These are phyloP conservation scores for Hirtodrosophila trivittata DNA, from an alignment of 2,888 invertebrate genomes.

Conservation along the genomic window DNA sequence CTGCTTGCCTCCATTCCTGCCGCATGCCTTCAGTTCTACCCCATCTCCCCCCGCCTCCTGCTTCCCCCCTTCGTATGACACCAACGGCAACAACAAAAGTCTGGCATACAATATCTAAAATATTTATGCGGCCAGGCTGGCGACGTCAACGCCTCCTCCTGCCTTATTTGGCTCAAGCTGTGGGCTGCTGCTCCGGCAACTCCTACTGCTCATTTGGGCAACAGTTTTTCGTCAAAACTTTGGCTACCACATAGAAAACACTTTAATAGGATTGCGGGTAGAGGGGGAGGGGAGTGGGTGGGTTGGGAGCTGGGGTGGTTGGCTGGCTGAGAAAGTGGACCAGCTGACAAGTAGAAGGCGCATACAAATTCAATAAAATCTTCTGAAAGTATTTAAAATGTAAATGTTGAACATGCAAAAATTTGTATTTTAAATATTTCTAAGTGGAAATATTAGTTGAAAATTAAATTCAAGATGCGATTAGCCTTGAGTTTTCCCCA, in stretches of 20 bases:
- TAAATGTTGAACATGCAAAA: slow-evolving; percentile 37
- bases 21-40: slow-evolving; percentile 1
- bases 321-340: neutral
- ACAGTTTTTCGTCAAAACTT: slow-evolving; percentile 63
- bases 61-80: slow-evolving; percentile 15
- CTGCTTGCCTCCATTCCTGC: slow-evolving; percentile 7
- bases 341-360: slow-evolving; percentile 15
- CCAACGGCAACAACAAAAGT: slow-evolving; percentile 31
- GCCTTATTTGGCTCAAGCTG: neutral
- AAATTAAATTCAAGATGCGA: slow-evolving; percentile 9
- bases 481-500: neutral
- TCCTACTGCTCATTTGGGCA: slow-evolving; percentile 1
- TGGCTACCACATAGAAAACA: slow-evolving; percentile 22
- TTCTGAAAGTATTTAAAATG: slow-evolving; percentile 49
- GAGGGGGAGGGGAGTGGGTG: neutral
- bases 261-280: neutral
- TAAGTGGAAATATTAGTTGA: slow-evolving; percentile 12
- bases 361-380: slow-evolving; percentile 64
- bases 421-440: slow-evolving; percentile 6
- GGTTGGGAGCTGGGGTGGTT: too few relatives aligned
- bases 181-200: neutral
- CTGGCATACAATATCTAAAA: slow-evolving; percentile 64
- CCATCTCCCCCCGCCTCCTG: neutral
- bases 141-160: slow-evolving; percentile 39
- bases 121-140: slow-evolving; percentile 72